Base-by-base conservation (phyloP, 2,797 vertebrate species). In the Hippoglossus hippoglossus region DNA sequence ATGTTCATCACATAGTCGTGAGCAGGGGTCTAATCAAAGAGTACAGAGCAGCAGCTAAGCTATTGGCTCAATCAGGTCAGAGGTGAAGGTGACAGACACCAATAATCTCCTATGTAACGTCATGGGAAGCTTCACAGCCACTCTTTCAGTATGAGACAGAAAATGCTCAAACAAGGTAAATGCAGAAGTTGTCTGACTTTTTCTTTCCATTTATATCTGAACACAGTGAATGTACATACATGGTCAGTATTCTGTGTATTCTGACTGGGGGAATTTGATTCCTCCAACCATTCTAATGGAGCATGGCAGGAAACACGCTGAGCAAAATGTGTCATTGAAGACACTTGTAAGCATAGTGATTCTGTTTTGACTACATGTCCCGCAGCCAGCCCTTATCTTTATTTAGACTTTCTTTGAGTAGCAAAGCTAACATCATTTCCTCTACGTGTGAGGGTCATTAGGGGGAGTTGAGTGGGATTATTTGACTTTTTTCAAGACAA, bases 361-460 rank as follows among this genome's bases (percentile, higher is more conserved):
- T 54, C 26, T 52, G 59, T 68, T 68, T 67, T 58, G 63, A 54
- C 28, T 61, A 22, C 46, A 36, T 60, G 57, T 50, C 11, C 50
- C 46, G 4, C 39, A 41, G 39, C 52, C 51, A n/a, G 8, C 6
- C 22, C 12, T 0, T 69, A 36, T 57, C 50, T 50, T 22, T 44
- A 60, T 66, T 65, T 60, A 47, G 26, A 4, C 41, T 60, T 66
- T 36, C 31, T 63, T 46, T 31, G 4, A 10, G 12, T 18, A 18
- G 24, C 24, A 19, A n/a, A 62, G 16, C 44, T 11, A 46, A 50
- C 28, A 25, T 10, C 2, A 6, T 22, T 52, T 72, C 25, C 34
- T 47, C 25, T 0, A 41, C n/a, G 15, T 19, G 6, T 24, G 50
- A 70, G n/a, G 36, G 49, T 59, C 31, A 39, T 7, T 58, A 18